Evolutionary conservation across 2,888 invertebrate species (phyloP), one percentile per base, ranked within the genome.

Genomic region (Anoncus sp.): DNA sequence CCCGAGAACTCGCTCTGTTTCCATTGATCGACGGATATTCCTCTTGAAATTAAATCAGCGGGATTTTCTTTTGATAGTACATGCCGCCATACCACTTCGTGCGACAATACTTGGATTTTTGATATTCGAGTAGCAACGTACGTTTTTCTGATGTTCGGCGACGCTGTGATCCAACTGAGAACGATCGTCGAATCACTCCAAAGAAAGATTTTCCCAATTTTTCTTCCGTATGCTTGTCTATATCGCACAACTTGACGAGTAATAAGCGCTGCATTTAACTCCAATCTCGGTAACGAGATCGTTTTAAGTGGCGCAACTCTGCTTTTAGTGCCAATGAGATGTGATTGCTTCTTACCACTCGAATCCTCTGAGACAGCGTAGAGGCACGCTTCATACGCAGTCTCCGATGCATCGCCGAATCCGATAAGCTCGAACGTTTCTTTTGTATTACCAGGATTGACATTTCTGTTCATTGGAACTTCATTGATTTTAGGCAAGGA

Each of bases 181-280:
- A 75, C 77, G 6, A 85, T 73, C 1, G 81, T 83, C 1, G 79
- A 51, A 31, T 83, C 82, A 20, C 77, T 78, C 80, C 80, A 84
- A 2, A 83, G 57, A 40, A 60, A 35, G 6, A 49, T 63, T 0
- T 45, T 43, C 12, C 55, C 55, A n/a, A 80, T 63, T 69, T 75
- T 75, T 1, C 60, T 31, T 0, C 60, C 63, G 40, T 59, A 75
- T 40, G 77, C 53, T 10, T 27, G 2, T 14, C 66, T 9, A 49
- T 51, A 10, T 49, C 16, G 9, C 57, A 35, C 7, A 75, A 16
- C 14, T 75, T 69, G 0, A 67, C 22, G 1, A 79, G 60, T n/a
- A 81, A 53, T n/a, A 0, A 76, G 53, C 0, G 81, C 80, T 9
- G 77, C 76, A 3, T 62, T 71, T 0, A 83, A 20, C 49, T 84